Evolutionary conservation across 2,113 vertebrate species (phyloP), one percentile per base, ranked within the genome.

Genomic region (Bothrops jararaca): DNA sequence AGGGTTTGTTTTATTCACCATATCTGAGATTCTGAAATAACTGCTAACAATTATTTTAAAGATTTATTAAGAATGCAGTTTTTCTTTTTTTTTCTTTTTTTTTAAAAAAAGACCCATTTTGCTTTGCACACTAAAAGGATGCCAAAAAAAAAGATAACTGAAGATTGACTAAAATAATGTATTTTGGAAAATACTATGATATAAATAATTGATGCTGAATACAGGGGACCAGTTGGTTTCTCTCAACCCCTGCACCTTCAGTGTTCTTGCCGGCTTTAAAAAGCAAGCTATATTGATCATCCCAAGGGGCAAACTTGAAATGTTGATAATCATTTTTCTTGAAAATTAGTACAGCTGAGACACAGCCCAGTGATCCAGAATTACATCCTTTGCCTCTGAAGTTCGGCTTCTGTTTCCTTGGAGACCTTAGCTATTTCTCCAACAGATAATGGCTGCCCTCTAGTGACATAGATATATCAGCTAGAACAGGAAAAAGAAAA

Each of bases 381-480:
- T 96, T 92, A 26, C 58, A 94, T 94, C 93, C 91, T 96, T 91
- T 92, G 95, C 0, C 86, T 85, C 94, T 92, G 0, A 92, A 94
- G 52, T 54, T 92, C 94, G 92, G 94, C 92, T 39, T 89, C 90
- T 94, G 93, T 95, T 96, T 95, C 92, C 89, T 85, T 89, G 74
- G 64, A 8, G 88, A 94, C 93, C 86, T 93, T 34, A 91, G 95
- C 85, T 96, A 92, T 89, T 90, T 96, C 92, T 98, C 89, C 91
- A 97, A 94, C 96, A 98, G 98, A 97, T 95, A 95, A 97, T 97
- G 97, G 96, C 97, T 98, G 98, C 98, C 98, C 98, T 98, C 98
- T 98, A 98, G 98, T 98, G 98, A 97, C 97, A 95, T 42, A 97
- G 95, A 97, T n/a, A 92, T 95, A 96, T 91, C 91, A 95, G 93